Conservation (phyloP, 2,888 invertebrate genomes). For the Himalopsyche kuldschensis region DNA sequence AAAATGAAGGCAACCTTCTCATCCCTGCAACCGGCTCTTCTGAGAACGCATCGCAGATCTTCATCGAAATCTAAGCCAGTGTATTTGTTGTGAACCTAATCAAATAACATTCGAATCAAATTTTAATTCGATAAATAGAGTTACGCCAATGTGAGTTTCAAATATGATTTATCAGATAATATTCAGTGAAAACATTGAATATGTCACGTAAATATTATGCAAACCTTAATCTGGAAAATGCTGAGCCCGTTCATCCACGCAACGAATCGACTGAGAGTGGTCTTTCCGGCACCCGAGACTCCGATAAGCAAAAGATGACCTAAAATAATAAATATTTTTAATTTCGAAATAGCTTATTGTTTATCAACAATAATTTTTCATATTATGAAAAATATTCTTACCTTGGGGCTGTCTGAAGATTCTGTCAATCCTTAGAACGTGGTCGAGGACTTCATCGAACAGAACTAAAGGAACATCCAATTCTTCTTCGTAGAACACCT, state of each 20-base stretch:
- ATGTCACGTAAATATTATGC: neutral
- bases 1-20: constrained; percentile 99
- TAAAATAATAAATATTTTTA: constrained; percentile 7
- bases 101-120: too few species aligned
- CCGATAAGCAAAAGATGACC: constrained; percentile 95
- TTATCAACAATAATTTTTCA: too few species aligned
- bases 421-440: constrained; percentile 96
- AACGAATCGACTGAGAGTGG: constrained; percentile 97
- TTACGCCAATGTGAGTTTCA: too few species aligned
- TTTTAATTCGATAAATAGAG: too few species aligned
- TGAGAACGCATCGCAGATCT: constrained; percentile 86
- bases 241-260: constrained; percentile 99
- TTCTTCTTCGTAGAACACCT: constrained; percentile 99
- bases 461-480: constrained; percentile 96
- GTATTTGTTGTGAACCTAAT: constrained; percentile 95
- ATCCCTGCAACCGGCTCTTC: constrained; percentile 88
- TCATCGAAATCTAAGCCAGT: constrained; percentile 99
- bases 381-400: neutral
- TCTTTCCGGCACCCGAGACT: constrained; percentile 98
- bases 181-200: too few species aligned
- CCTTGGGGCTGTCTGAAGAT: constrained; percentile 98
- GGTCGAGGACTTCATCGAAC: constrained; percentile 99
- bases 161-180: too few species aligned
- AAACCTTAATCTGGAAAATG: constrained; percentile 97
- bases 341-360: neutral